phyloP scores from a whole-genome alignment of 2,113 vertebrate genomes.

The Chlorodrepanis virens region DNA sequence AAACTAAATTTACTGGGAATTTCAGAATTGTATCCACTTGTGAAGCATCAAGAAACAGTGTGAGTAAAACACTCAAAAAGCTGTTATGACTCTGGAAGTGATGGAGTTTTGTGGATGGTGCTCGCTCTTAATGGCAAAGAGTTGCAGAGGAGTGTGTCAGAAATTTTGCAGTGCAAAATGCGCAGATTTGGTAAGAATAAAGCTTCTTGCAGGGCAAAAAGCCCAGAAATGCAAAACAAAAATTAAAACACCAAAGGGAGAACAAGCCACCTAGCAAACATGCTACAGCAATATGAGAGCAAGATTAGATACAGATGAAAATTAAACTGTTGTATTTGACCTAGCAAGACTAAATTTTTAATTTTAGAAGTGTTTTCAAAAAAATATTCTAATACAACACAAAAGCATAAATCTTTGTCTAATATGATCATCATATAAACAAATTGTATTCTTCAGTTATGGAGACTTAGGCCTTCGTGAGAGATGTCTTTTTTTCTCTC shows the following conservation, averaged over 20 bases:
- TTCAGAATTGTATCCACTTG: conserved; percentile 42
- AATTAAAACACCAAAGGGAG: conserved; percentile 59
- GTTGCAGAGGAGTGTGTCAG: conserved; percentile 53
- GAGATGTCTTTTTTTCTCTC: not conserved
- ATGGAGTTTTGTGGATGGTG: conserved; percentile 36
- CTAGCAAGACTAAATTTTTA: not conserved
- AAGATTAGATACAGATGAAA: conserved; percentile 51
- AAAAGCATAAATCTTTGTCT: not conserved
- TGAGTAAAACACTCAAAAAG: conserved; percentile 43
- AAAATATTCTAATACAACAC: not conserved
- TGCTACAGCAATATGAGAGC: conserved; percentile 66
- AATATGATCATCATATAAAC: not conserved
- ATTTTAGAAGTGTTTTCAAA: not conserved
- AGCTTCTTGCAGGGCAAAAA: conserved; percentile 62
- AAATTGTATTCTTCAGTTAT: not conserved
- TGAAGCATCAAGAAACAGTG: conserved; percentile 21
- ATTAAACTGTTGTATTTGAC: not conserved
- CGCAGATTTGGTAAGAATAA: conserved; percentile 42
- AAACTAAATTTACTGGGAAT: conserved; percentile 47
- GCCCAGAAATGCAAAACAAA: conserved; percentile 23
- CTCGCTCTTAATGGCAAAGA: conserved; percentile 56
- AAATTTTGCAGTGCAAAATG: conserved; percentile 58
- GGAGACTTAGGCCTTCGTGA: not conserved
- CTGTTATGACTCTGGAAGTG: conserved; percentile 51
- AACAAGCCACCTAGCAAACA: conserved; percentile 75